Base-by-base conservation (phyloP, 2,113 vertebrate genomes). In the Melanocharis versteri region DNA sequence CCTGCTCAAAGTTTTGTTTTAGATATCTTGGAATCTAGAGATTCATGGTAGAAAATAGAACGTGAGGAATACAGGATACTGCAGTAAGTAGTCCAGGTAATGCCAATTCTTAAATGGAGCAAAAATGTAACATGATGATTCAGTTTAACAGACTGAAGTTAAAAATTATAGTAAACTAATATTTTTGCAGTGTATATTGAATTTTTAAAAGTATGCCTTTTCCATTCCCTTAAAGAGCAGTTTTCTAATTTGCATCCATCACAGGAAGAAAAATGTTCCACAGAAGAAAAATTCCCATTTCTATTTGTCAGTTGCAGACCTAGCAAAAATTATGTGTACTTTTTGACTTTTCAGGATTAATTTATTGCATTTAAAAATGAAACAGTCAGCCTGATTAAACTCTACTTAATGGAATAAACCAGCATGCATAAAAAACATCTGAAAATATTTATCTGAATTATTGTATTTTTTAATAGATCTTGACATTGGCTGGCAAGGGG, bases 381-480 rank as follows among this genome's bases (percentile, higher is more conserved):
- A 94, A 82, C 37, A 79, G 86, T 57, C 83, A 89, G 6, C 33
- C 62, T 66, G 71, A 82, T 83, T 90, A 83, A 94, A 73, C 16
- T 51, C 61, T 60, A 13, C 50, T 79, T 80, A 76, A 83, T 72
- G 76, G 15, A 95, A 95, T 77, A 93, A 86, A 50, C 19, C 1
- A 83, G 31, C 16, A 57, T 35, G 50, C 35, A 72, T 78, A 62
- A 51, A 93, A 92, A 69, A 0, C 15, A 89, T 65, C 56, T 94
- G 85, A 93, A 90, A 90, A 91, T 92, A 90, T 92, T 94, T 92
- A 77, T 73, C 58, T 86, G 58, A 86, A 83, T 92, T 64, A 58
- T 24, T 72, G 44, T 61, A 69, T 35, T 83, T 91, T 95, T 90
- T 45, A 86, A 87, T 75, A 82, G 39, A 54, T 45, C 40, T 82